Conservation (phyloP, 2,888 invertebrate species). For the Capitulum mitella region DNA sequence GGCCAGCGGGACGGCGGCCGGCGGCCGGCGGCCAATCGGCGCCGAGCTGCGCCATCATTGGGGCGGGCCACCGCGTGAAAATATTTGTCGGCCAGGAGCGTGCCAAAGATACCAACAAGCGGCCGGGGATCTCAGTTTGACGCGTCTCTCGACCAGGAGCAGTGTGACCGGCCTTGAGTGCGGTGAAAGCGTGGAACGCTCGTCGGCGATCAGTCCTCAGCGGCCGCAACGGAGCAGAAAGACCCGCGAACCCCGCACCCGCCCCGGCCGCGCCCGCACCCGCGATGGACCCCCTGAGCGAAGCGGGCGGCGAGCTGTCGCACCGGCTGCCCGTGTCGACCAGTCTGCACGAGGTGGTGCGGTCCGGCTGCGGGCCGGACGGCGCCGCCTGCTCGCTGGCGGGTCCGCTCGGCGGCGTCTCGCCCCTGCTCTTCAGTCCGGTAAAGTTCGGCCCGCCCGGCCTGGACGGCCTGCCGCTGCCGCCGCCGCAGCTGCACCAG, state of each 20-base stretch:
- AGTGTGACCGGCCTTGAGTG: background rate
- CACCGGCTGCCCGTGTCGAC: background rate
- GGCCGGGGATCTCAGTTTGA: background rate
- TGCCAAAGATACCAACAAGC: background rate
- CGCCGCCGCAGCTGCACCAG: background rate
- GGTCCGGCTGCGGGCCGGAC: background rate
- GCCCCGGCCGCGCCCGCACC: background rate
- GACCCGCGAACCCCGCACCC: background rate
- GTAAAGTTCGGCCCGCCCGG: background rate
- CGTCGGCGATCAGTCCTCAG: background rate
- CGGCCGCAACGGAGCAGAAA: background rate
- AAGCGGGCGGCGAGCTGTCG: background rate
- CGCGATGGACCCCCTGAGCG: background rate
- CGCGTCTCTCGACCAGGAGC: background rate
- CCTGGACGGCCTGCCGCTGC: background rate
- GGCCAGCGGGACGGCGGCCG: background rate
- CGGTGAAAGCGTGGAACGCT: background rate
- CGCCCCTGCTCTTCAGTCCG: background rate
- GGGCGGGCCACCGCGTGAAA: background rate
- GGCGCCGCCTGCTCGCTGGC: background rate
- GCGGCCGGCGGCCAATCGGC: background rate
- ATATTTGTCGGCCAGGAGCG: conserved; percentile 1
- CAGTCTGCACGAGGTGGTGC: background rate
- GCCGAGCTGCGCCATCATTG: background rate
- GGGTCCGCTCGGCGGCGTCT: background rate